Evolutionary conservation across 1,140 invertebrate species (phyloP), one percentile per base, ranked within the genome.

Genomic region (Zaprionus nigranus): DNA sequence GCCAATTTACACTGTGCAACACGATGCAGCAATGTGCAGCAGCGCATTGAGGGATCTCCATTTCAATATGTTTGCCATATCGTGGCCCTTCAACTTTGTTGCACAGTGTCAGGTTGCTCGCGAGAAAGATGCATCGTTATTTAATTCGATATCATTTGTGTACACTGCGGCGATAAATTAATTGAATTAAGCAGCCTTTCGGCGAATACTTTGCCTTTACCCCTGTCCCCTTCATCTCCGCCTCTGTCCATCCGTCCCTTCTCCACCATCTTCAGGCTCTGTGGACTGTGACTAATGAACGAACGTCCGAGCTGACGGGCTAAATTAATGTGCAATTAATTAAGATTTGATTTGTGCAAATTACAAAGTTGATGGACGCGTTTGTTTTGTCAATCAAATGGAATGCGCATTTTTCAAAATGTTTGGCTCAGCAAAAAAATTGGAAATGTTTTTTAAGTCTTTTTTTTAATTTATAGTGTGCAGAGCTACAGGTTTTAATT

Each of bases 121-220:
- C 34, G 34, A 46, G 40, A 66, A 65, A 86, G 77, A 82, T 62
- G 74, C 66, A 87, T 79, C 70, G 69, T 38, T 78, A 88, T 81
- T 87, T 87, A 83, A 87, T 87, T 83, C 72, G 62, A 83, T 83
- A 59, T 75, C 40, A 78, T 75, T 88, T 76, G 81, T 26, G 36
- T 53, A 46, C 36, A 20, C 54, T 64, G 71, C 51, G 59, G 63
- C 76, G 60, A 79, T 76, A 74, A 86, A 86, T 87, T 86, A 86
- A 88, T 87, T 83, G 64, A 75, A 81, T 83, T 78, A 83, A 75
- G 49, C 28, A 61, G 64, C 46, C 26, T 28, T 64, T 61, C 56
- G 61, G 58, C 54, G 53, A 58, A 79, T 62, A 74, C 59, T 73
- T 74, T 60, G 38, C 58, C 57, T 43, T 22, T 11, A 17, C 20